These are phyloP conservation scores for Dunckerocampus dactyliophorus DNA, from an alignment of 2,113 vertebrate species.

Conservation along the genomic window DNA sequence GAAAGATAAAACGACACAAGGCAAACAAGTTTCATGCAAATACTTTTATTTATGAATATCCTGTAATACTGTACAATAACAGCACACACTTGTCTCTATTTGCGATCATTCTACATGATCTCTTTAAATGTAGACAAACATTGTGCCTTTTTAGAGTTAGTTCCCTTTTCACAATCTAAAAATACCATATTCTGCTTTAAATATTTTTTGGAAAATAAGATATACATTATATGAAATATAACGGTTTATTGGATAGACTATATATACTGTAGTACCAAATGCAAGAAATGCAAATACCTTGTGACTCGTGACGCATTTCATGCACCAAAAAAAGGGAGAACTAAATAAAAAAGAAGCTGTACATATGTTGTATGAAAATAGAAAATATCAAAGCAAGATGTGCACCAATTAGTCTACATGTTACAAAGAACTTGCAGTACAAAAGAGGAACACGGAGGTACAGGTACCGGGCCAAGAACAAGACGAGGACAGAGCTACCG, in stretches of 20 bases:
- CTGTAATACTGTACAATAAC: conserved; percentile 72
- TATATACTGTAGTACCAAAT: conserved; percentile 72
- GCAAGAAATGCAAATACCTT: conserved; percentile 68
- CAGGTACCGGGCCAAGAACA: conserved; percentile 37
- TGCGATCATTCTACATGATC: conserved; percentile 62
- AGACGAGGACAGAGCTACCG: conserved; percentile 30
- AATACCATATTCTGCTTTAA: conserved; percentile 77
- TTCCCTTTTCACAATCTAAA: conserved; percentile 75
- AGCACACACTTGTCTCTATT: conserved; percentile 64
- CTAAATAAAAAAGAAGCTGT: conserved; percentile 68
- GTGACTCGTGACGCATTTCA: conserved; percentile 63
- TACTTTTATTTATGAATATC: conserved; percentile 76
- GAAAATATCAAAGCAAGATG: conserved; percentile 75
- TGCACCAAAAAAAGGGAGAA: conserved; percentile 65
- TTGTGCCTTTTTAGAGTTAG: conserved; percentile 64
- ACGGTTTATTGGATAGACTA: conserved; percentile 71
- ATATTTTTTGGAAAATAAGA: conserved; percentile 74
- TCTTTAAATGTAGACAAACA: conserved; percentile 61
- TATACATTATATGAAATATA: conserved; percentile 80
- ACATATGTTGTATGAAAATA: conserved; percentile 78
- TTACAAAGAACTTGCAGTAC: conserved; percentile 68
- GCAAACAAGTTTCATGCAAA: conserved; percentile 71
- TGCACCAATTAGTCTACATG: conserved; percentile 68
- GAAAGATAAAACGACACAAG: conserved; percentile 18
- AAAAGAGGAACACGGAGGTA: conserved; percentile 66